Conservation (phyloP, 1,140 invertebrate genomes). For the Archivesica marissinica region DNA sequence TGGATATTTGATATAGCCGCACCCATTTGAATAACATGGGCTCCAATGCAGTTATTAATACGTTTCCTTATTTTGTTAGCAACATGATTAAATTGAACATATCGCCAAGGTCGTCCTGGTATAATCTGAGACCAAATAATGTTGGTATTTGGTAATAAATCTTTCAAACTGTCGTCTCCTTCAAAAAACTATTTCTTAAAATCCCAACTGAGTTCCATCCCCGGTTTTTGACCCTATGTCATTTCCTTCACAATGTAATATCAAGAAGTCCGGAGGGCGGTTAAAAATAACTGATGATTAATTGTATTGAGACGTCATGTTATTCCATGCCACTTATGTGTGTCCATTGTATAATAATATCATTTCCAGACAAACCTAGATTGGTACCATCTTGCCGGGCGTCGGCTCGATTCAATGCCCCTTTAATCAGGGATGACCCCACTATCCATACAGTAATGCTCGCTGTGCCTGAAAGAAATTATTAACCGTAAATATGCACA, state of each 20-base stretch:
- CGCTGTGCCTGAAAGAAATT: not conserved
- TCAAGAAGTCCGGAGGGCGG: not conserved
- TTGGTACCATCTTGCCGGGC: not conserved
- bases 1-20: not conserved
- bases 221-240: not conserved
- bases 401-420: not conserved
- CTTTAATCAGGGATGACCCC: not conserved
- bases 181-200: not conserved
- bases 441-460: not conserved
- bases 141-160: not conserved
- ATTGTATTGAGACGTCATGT: not conserved
- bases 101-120: too few relatives aligned
- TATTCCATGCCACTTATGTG: not conserved
- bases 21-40: not conserved
- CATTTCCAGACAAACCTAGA: not conserved
- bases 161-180: not conserved
- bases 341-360: not conserved
- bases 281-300: not conserved
- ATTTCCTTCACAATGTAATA: not conserved
- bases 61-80: too few relatives aligned
- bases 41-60: too few relatives aligned
- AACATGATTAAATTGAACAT: too few relatives aligned
- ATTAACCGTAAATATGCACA: not conserved
- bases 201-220: not conserved
- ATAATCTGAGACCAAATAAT: too few relatives aligned